Percentiles rank a stretch among this genome's conserved stretches.
Evolutionary conservation across 2,113 vertebrate species (phyloP).

Genomic region (Eupsittula cactorum): DNA sequence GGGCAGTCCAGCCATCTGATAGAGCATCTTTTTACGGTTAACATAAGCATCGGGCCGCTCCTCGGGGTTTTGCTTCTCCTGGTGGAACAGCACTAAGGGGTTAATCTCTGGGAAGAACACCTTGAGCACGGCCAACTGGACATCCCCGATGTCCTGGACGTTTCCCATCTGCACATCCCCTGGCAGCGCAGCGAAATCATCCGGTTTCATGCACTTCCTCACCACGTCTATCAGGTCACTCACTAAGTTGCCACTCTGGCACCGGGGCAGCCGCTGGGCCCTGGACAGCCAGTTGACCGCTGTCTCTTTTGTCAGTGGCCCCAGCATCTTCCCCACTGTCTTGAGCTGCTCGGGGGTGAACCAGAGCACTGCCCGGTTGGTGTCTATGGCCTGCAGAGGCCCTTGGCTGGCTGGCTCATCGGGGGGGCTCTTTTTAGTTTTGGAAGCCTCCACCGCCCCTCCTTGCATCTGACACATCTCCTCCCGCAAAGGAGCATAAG

Average conservation of each 20-base stretch:
- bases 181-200: not conserved
- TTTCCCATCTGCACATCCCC: constrained; percentile 67
- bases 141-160: not conserved
- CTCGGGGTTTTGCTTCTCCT: constrained; percentile 59
- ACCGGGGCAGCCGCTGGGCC: constrained; percentile 43
- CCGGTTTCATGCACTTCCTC: constrained; percentile 53
- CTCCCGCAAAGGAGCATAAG: not conserved
- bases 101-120: constrained; percentile 65
- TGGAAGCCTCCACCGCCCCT: not conserved
- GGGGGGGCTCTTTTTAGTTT: not conserved
- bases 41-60: constrained; percentile 45
- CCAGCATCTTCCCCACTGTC: constrained; percentile 53
- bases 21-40: constrained; percentile 68
- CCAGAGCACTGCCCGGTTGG: constrained; percentile 47
- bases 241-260: not conserved
- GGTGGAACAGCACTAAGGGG: constrained; percentile 65
- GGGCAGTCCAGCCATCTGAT: constrained; percentile 49
- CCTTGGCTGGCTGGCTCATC: not conserved
- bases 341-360: constrained; percentile 57
- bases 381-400: not conserved
- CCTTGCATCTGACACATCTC: not conserved
- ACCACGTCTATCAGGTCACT: constrained; percentile 59
- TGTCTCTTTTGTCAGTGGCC: constrained; percentile 46
- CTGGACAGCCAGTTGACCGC: constrained; percentile 49
- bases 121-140: constrained; percentile 42